Percentiles rank a stretch among this genome's conserved stretches.
Evolutionary conservation across 53 echinoderm and acorn worm species (phyloP).

Genomic region (Zoroaster sp.): DNA sequence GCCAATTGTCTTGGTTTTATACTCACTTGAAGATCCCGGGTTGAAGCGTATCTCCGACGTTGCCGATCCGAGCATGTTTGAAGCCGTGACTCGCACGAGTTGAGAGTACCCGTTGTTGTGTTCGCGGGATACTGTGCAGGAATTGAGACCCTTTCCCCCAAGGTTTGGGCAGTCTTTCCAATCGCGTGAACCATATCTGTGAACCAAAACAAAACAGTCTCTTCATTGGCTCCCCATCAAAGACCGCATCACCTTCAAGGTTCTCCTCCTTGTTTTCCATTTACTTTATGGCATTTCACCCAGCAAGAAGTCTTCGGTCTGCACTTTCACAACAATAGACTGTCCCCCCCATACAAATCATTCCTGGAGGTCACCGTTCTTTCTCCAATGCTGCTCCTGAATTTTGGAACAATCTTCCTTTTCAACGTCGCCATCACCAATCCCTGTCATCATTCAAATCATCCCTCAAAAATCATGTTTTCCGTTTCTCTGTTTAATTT

Average conservation of each 20-base stretch:
- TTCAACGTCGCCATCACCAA: too few relatives aligned
- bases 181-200: conserved; percentile 20
- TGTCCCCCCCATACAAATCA: neutral
- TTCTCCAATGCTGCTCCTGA: too few relatives aligned
- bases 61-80: conserved; percentile 30
- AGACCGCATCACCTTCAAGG: too few relatives aligned
- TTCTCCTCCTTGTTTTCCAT: too few relatives aligned
- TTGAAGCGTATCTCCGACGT: conserved; percentile 40
- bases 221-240: too few relatives aligned
- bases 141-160: conserved; percentile 14
- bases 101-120: conserved; percentile 39
- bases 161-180: conserved; percentile 51
- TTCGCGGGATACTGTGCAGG: conserved; percentile 25
- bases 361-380: too few relatives aligned
- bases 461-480: too few relatives aligned
- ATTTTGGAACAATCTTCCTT: too few relatives aligned
- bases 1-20: neutral
- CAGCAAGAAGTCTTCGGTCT: neutral
- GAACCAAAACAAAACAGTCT: neutral
- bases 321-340: neutral
- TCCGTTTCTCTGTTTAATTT: too few relatives aligned
- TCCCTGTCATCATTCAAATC: too few relatives aligned
- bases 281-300: too few relatives aligned
- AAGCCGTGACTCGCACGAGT: conserved; percentile 26
- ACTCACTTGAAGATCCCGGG: conserved; percentile 29